Base-by-base conservation (phyloP, 2,888 invertebrate species). In the Notodonta ziczac region DNA sequence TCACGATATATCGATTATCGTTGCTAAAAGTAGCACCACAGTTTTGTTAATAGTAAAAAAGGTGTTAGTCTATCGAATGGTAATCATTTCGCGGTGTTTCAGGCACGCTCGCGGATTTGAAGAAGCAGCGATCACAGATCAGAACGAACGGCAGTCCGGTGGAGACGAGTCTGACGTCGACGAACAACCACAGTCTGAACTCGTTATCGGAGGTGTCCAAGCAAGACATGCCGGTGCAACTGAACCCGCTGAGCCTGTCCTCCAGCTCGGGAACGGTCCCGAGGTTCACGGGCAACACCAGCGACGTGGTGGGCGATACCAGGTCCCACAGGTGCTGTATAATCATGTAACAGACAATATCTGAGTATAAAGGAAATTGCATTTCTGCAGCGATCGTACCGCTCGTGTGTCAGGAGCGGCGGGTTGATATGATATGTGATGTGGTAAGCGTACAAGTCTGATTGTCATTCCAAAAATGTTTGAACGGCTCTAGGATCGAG, bases 81-180 rank as follows among this genome's bases (percentile, higher is more conserved):
- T 77, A 63, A 75, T 68, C 56, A 68, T 35, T 58, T 56, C 53
- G 39, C 44, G 55, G 60, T 67, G 60, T 93, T 92, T 56, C 90
- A 94, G 96, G 96, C 76, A 98, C 98, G 58, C 94, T 99, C 77
- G 97, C 98, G 59, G 98, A 98, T 90, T 94, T 98, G 87, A 99
- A 99, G 93, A 98, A 98, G 88, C 98, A 98, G 85, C 95, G 98
- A 70, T 96, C 97, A 68, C 97, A 97, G 80, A 97, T 96, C 77
- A 94, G 97, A 77, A 94, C 91, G 4, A 96, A 96, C 82, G 95
- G 95, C 61, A 95, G 94, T 69, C 94, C 94, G 0, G 91, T 92
- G 4, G 94, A 94, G 71, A 92, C 82, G 66, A 91, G 89, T 80
- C 81, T 80, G 61, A 92, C 77, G 7, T 90, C 93, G 0, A 89